phyloP scores from a whole-genome alignment of 2,888 invertebrate species.

The Cheilosia vulpina region DNA sequence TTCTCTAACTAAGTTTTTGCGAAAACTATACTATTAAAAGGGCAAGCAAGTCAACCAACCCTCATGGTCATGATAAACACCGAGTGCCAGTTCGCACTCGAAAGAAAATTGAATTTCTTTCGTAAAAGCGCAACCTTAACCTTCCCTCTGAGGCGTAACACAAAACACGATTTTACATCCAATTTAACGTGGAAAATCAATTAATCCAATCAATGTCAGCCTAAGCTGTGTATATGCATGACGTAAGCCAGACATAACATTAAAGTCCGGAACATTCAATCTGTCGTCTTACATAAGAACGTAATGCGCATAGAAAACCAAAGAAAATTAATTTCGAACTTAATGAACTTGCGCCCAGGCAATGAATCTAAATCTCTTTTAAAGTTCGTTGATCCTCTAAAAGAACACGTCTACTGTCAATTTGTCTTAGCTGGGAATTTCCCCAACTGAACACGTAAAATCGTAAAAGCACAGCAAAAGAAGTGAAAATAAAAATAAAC shows the following conservation, averaged over 20 bases:
- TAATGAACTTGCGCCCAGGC: conserved; percentile 41
- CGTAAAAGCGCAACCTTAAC: conserved; percentile 33
- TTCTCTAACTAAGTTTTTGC: too few relatives aligned
- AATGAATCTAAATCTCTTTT: not conserved
- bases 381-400: conserved; percentile 45
- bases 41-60: not conserved
- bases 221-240: not conserved
- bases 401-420: conserved; percentile 45
- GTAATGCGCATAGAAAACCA: conserved; percentile 1
- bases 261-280: not conserved
- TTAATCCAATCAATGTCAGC: conserved; percentile 51
- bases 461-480: conserved; percentile 41
- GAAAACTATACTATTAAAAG: not conserved
- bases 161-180: conserved; percentile 39
- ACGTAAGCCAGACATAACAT: not conserved
- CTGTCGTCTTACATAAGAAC: conserved; percentile 18
- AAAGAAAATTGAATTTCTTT: conserved; percentile 9
- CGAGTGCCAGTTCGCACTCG: not conserved
- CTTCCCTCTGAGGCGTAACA: conserved; percentile 19
- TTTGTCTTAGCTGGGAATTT: conserved; percentile 37
- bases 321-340: conserved; percentile 8
- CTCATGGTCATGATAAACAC: not conserved
- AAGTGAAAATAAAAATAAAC: not conserved
- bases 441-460: conserved; percentile 41
- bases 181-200: conserved; percentile 58